These are phyloP conservation scores for Ctenodactylus gundi DNA, from an alignment of 2,113 vertebrate species.

Conservation along the genomic window DNA sequence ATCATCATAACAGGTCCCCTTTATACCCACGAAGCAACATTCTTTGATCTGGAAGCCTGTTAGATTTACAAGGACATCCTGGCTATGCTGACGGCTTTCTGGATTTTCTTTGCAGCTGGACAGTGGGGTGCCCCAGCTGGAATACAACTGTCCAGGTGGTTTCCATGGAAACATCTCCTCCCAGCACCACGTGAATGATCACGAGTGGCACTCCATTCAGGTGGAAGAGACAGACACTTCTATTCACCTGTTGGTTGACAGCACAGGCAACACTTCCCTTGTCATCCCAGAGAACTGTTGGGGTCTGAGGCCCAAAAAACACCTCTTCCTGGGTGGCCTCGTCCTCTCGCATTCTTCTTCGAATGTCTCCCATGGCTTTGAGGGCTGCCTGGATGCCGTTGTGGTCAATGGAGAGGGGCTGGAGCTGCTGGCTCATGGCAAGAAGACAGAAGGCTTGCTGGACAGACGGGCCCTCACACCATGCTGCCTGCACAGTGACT, in stretches of 20 bases:
- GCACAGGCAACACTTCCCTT: slow-evolving; percentile 66
- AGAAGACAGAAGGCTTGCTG: slow-evolving; percentile 76
- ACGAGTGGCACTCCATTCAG: slow-evolving; percentile 88
- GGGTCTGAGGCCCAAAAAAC: slow-evolving; percentile 75
- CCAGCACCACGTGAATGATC: slow-evolving; percentile 82
- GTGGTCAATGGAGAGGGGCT: slow-evolving; percentile 86
- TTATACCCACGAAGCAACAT: neutral
- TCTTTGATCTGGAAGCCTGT: neutral
- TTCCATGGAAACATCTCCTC: slow-evolving; percentile 79
- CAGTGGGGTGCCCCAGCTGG: slow-evolving; percentile 85
- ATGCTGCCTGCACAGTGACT: slow-evolving; percentile 84
- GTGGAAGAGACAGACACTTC: slow-evolving; percentile 87
- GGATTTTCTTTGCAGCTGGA: slow-evolving; percentile 85
- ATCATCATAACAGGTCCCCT: neutral
- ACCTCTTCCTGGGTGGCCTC: slow-evolving; percentile 87
- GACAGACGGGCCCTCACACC: slow-evolving; percentile 86
- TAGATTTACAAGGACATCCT: rapidly evolving
- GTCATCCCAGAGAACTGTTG: slow-evolving; percentile 84
- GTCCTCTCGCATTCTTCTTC: slow-evolving; percentile 48
- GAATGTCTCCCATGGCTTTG: slow-evolving; percentile 82
- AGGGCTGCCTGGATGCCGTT: slow-evolving; percentile 91
- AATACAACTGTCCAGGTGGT: slow-evolving; percentile 84
- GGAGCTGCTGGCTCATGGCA: slow-evolving; percentile 66
- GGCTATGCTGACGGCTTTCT: neutral
- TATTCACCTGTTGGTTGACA: slow-evolving; percentile 86